These are phyloP conservation scores for Catajapyx aquilonaris DNA, from an alignment of 1,140 invertebrate genomes.

Conservation along the genomic window DNA sequence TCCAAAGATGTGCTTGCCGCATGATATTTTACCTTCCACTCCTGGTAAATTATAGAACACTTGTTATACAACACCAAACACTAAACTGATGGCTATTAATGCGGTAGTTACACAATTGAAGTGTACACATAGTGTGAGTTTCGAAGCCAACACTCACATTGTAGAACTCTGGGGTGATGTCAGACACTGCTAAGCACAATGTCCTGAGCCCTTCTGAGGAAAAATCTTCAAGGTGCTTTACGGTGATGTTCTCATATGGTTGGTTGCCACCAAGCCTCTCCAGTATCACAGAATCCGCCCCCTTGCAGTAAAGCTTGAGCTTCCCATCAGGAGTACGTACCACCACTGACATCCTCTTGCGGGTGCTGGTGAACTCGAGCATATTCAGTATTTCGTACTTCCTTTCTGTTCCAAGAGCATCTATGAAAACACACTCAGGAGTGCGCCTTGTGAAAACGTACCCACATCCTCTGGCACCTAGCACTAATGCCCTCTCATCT, in stretches of 20 bases:
- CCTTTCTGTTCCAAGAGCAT: conserved; percentile 41
- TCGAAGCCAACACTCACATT: conserved; percentile 27
- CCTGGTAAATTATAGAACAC: conserved; percentile 17
- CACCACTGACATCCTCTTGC: conserved; percentile 89
- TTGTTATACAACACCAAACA: too few relatives aligned
- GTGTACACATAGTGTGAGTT: too few relatives aligned
- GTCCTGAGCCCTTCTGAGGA: conserved; percentile 73
- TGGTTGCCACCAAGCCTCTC: conserved; percentile 22
- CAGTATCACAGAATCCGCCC: conserved; percentile 60
- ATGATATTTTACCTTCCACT: conserved; percentile 60
- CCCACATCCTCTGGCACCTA: conserved; percentile 68
- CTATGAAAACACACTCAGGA: conserved; percentile 54
- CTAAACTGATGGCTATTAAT: background rate
- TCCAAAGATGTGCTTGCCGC: conserved; percentile 50
- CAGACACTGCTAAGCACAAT: conserved; percentile 64
- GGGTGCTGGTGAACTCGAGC: conserved; percentile 81
- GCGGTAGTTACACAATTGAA: too few relatives aligned
- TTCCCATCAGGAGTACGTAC: conserved; percentile 53
- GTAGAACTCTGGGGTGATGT: conserved; percentile 46
- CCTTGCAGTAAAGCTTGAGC: conserved; percentile 77
- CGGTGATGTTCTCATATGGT: conserved; percentile 37
- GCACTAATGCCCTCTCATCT: conserved; percentile 81
- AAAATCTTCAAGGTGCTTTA: conserved; percentile 79
- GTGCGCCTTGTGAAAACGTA: conserved; percentile 80
- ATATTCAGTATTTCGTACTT: conserved; percentile 87